Evolutionary conservation across 1,140 invertebrate species (phyloP), one percentile per base, ranked within the genome.

Genomic region (Scaptomyza hsui): DNA sequence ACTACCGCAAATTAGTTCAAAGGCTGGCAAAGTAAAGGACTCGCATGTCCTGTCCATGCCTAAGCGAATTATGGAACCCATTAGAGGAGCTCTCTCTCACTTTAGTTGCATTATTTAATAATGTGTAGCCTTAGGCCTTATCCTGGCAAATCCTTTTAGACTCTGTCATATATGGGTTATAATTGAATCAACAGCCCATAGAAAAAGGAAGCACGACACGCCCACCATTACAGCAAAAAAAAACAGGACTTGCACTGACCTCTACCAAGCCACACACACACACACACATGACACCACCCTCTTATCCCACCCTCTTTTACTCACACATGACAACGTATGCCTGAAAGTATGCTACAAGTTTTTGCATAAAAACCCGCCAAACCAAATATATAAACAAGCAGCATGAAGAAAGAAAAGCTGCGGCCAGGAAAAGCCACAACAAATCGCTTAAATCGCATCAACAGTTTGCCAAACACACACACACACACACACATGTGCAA

Each of bases 361-460:
- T 51, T 73, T 63, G 72, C 56, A 65, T 75, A 71, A 53, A 61
- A 72, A 70, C 53, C 71, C 75, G 57, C 59, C 60, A 78, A 72
- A 64, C 52, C 63, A 69, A 75, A 61, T 59, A 61, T 59, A 79
- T 49, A 75, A 76, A 70, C 69, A 77, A 55, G 44, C 53, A 41
- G 59, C 37, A 64, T 45, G 15, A 63, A 49, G n/a, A 42, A 37
- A 26, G 15, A 15, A 44, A 62, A 51, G 44, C 45, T 55, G 57
- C 47, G 57, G n/a, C 16, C 53, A 47, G 32, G 42, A 68, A 86
- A 86, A 86, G 81, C 77, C 81, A 78, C 81, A 85, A 86, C 81
- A 85, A 85, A 85, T 85, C 82, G 74, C 77, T 85, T 86, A 85
- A 85, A 73, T 86, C 76, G 80, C 75, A 85, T 85, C 80, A 85